A percentile compares a stretch with the other conserved stretches of the same genome.
Evolutionary conservation across 2,797 vertebrate genomes (phyloP).

Genomic region (Nyctalus aviator): DNA sequence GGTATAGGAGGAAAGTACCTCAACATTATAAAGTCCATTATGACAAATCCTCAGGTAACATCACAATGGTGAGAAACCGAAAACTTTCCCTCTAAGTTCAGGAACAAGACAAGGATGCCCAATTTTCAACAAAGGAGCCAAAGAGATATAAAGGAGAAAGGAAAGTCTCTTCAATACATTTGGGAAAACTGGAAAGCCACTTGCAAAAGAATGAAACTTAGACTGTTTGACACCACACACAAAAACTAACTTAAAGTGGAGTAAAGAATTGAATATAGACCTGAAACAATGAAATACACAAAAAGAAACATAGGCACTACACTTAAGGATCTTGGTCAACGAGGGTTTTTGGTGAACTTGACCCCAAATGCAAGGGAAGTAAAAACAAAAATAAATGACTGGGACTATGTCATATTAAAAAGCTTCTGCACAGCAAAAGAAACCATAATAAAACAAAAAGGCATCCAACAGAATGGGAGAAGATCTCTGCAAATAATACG

Average conservation of each 20-base stretch:
- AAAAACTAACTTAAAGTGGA: not conserved
- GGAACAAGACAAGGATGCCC: too few relatives aligned
- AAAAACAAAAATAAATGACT: not conserved
- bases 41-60: too few relatives aligned
- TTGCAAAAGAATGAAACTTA: not conserved
- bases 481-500: not conserved
- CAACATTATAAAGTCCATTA: too few relatives aligned
- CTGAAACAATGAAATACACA: not conserved
- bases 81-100: too few relatives aligned
- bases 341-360: not conserved
- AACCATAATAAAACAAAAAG: not conserved
- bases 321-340: not conserved
- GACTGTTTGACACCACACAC: not conserved
- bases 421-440: not conserved
- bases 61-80: too few relatives aligned
- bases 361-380: not conserved
- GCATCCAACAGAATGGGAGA: not conserved
- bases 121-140: too few relatives aligned
- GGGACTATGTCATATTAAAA: not conserved
- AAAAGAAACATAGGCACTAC: not conserved
- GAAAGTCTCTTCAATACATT: too few relatives aligned
- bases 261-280: not conserved
- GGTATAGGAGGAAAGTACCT: too few relatives aligned
- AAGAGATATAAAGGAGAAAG: too few relatives aligned
- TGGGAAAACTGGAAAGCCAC: not conserved